Evolutionary conservation across 2,888 invertebrate genomes (phyloP), one percentile per base, ranked within the genome.

Genomic region (Pachydiplax longipennis): DNA sequence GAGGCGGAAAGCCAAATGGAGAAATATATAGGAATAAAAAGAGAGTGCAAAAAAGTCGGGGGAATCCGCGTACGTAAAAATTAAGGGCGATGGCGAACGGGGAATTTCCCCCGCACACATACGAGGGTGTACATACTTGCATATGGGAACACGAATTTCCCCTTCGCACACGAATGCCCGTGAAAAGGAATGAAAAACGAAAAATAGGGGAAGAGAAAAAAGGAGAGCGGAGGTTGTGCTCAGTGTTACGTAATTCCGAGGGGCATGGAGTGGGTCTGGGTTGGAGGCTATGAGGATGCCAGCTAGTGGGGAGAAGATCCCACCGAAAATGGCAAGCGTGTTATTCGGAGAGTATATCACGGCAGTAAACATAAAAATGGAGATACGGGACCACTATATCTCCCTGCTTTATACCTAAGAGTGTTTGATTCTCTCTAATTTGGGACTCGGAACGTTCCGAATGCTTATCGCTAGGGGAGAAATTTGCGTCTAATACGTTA

Each of bases 261-360:
- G 25, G 73, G 18, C 22, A n/a, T n/a, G 12, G 65, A 1, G 8
- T 12, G 82, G n/a, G 35, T 58, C 83, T 83, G 83, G 83, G 53
- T 83, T 83, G 31, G 83, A 83, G 83, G 31, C 83, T 58, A 83
- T 31, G 83, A 58, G 83, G 53, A 83, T 58, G 18, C 53, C 53
- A 1, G 58, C 35, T 22, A 31, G 13, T 3, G 73, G 22, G 73
- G 25, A 73, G 73, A 73, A 31, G 73, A 25, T 31, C 73, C 73
- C 13, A 10, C 73, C 73, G 73, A 73, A 73, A 73, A 73, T 73
- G 73, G 73, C 25, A 31, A 73, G 73, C 73, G 22, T 73, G 31
- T 73, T 73, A 73, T 73, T 73, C 73, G 31, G 73, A 31, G 73
- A 73, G 73, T 73, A 73, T 73, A 73, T 73, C 73, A 73, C 73